Evolutionary conservation across 2,888 invertebrate genomes (phyloP), one percentile per base, ranked within the genome.

Genomic region (Caenorhabditis sp.): DNA sequence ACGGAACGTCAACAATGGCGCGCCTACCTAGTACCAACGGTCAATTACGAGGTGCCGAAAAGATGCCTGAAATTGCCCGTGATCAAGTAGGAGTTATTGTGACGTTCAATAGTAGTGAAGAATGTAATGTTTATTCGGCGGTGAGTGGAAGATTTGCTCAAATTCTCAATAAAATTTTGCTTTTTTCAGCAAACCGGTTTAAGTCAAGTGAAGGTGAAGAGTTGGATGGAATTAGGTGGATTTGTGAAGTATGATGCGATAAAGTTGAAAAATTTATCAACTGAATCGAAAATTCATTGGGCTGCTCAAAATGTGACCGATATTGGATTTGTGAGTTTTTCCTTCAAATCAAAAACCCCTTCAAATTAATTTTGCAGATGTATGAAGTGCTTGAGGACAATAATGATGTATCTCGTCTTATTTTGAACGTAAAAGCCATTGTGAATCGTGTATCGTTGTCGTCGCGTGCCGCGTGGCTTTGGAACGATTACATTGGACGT

Each of bases 401-500:
- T 26, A 20, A 20, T 10, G 56, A 56, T 26, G 27, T 23, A 26
- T 23, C 17, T 10, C 21, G 23, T 23, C 17, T 56, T 3, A 1
- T 12, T 4, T 26, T 58, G 21, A 57, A 21, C 1, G 21, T 72
- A 8, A 50, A 64, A 58, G 83, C 79, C 1, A 74, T 84, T 23
- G 70, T 83, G 43, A 83, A 83, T 78, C 70, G 82, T 50, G 76
- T 84, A 2, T 67, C 67, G 23, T 58, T 58, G 14, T 63, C 69
- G 4, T 61, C 61, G 56, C 65, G 73, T 38, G 63, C 70, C 26
- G 79, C 78, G 5, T 84, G 83, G 83, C 66, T 82, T 26, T 84
- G 84, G 84, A 82, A 84, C 63, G 84, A 84, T 67, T 64, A 77
- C 14, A 74, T 84, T 58, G 84, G 84, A 53, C 69, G 82, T n/a